Percentiles rank a stretch among this genome's conserved stretches.
Evolutionary conservation across 2,888 invertebrate species (phyloP).

Genomic region (Pristionchus japonicus): DNA sequence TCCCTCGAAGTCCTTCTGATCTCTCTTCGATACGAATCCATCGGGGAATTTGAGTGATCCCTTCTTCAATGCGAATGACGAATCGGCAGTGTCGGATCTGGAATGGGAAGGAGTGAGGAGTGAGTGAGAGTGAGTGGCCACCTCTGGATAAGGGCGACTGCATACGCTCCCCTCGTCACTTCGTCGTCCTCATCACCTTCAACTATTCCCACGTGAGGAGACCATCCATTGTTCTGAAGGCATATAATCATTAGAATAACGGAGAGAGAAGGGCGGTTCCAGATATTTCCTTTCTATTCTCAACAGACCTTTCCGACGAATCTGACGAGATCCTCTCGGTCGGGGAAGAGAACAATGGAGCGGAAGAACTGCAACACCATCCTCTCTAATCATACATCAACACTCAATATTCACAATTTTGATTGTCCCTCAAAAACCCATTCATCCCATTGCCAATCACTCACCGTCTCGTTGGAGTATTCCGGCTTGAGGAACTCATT

Average conservation of each 20-base stretch:
- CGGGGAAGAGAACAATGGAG: not conserved
- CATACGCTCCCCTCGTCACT: too few relatives aligned
- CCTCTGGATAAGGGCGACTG: too few relatives aligned
- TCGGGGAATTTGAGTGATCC: not conserved
- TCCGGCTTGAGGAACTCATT: not conserved
- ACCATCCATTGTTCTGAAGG: too few relatives aligned
- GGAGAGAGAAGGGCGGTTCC: not conserved
- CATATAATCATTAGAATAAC: not conserved
- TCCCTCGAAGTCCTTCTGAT: not conserved
- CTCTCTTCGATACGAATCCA: not conserved
- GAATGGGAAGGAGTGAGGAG: too few relatives aligned
- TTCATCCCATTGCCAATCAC: not conserved
- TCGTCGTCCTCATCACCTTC: too few relatives aligned
- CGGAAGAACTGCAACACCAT: not conserved
- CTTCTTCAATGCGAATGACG: not conserved
- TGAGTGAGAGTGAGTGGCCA: too few relatives aligned
- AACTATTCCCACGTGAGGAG: not conserved
- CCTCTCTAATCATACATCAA: not conserved
- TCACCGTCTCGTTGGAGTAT: not conserved
- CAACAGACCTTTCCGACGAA: constrained; percentile 3
- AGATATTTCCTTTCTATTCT: not conserved
- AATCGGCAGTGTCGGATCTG: not conserved
- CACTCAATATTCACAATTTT: not conserved
- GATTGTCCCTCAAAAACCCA: too few relatives aligned
- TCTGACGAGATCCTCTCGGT: not conserved